Conservation (phyloP, 2,113 vertebrate genomes). For the Salvelinus sp. region DNA sequence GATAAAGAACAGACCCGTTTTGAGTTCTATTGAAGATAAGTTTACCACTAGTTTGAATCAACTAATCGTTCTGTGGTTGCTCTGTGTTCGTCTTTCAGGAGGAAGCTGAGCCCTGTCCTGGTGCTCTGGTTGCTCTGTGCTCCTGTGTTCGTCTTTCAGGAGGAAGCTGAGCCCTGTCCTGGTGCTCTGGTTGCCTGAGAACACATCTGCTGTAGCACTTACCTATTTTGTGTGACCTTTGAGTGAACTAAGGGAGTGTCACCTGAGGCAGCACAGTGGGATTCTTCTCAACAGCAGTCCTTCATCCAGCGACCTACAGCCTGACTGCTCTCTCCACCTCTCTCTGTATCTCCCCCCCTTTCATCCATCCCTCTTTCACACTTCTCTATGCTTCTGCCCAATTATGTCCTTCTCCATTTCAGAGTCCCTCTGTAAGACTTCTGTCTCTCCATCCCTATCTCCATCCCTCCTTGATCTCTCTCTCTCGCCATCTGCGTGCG, state of each 20-base stretch:
- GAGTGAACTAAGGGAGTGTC: too few relatives aligned
- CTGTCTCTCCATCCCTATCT: conserved; percentile 9
- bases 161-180: background rate
- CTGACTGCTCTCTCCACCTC: background rate
- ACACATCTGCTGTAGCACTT: background rate
- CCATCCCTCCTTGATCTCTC: background rate
- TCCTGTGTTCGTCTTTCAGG: background rate
- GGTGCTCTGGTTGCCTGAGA: background rate
- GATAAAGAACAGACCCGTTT: too few relatives aligned
- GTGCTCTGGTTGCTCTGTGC: background rate
- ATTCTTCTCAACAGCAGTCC: too few relatives aligned
- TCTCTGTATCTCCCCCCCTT: background rate
- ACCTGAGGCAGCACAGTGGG: too few relatives aligned
- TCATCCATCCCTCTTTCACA: background rate
- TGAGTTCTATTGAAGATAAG: too few relatives aligned
- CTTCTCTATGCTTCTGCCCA: background rate
- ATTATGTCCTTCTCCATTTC: background rate
- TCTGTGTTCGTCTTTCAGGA: background rate
- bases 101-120: background rate
- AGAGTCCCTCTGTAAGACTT: background rate
- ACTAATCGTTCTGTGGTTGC: too few relatives aligned
- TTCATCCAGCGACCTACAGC: too few relatives aligned
- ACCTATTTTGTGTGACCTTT: background rate
- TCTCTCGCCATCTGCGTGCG: conserved; percentile 1
- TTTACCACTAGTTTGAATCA: too few relatives aligned